Conservation (phyloP, 2,113 vertebrate species). For the Tragelaphus scriptus region DNA sequence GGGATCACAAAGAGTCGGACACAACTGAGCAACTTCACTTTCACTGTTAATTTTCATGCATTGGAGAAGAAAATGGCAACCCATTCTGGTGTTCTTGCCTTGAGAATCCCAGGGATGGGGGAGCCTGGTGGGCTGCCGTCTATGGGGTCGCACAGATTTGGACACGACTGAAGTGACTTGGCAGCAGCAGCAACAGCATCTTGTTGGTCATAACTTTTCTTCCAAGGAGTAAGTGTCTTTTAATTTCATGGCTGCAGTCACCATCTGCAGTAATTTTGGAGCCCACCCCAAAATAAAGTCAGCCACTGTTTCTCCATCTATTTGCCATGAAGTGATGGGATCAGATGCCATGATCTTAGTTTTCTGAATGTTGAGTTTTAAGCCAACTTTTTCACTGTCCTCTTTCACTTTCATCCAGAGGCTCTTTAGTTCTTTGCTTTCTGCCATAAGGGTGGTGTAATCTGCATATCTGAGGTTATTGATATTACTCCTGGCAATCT, state of each 20-base stretch:
- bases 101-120: too few species aligned
- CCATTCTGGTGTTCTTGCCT: too few species aligned
- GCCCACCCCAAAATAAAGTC: background rate
- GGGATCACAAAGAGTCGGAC: rapidly evolving
- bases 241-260: background rate
- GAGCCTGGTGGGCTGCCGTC: too few species aligned
- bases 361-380: background rate
- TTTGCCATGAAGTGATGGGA: background rate
- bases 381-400: background rate
- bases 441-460: background rate
- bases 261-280: background rate
- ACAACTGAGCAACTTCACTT: too few species aligned
- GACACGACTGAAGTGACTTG: rapidly evolving
- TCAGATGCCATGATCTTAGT: background rate
- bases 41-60: too few species aligned
- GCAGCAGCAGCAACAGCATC: too few species aligned
- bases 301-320: background rate
- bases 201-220: background rate
- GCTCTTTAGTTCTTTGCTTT: background rate
- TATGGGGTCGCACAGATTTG: too few species aligned
- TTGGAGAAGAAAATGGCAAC: too few species aligned
- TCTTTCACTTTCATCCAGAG: background rate
- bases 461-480: background rate
- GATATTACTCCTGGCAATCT: background rate
- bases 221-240: background rate